Evolutionary conservation across 2,888 invertebrate genomes (phyloP).

Genomic region (Salticus scenicus): DNA sequence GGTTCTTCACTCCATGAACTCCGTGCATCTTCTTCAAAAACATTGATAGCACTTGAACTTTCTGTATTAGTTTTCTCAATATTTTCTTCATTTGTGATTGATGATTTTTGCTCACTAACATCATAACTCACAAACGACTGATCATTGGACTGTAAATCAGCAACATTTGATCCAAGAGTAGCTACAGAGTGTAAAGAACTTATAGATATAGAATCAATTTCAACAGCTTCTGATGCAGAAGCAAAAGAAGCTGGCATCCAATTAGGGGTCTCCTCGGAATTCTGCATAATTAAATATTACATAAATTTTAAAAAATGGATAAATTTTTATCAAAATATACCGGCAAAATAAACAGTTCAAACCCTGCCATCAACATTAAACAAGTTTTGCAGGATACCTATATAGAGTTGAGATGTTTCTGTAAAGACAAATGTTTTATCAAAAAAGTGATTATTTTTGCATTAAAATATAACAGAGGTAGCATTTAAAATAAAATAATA

Average conservation of each 20-base stretch:
- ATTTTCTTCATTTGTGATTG: constrained; percentile 20
- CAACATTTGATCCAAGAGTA: background rate
- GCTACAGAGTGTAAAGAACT: constrained; percentile 43
- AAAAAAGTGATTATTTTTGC: no score
- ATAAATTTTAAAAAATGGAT: constrained; percentile 1
- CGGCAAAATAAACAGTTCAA: constrained; percentile 10
- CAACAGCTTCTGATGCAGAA: constrained; percentile 25
- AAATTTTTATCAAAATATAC: no score
- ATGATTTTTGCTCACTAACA: constrained; percentile 51
- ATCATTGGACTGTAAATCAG: constrained; percentile 28
- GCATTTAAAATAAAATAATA: no score
- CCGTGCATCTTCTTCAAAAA: constrained; percentile 68
- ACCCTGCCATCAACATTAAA: no score
- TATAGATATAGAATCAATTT: constrained; percentile 49
- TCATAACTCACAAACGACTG: constrained; percentile 62
- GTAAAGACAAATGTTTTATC: no score
- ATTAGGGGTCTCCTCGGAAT: constrained; percentile 3
- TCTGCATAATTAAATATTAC: constrained; percentile 30
- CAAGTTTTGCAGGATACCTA: no score
- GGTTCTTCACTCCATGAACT: constrained; percentile 69
- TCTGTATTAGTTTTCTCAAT: background rate
- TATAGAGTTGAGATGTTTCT: constrained; percentile 38
- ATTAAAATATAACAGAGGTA: no score
- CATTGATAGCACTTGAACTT: constrained; percentile 24
- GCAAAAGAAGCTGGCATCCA: constrained; percentile 56